phyloP scores from a whole-genome alignment of 2,888 invertebrate genomes.

The Hydroisotoma schaefferi region DNA sequence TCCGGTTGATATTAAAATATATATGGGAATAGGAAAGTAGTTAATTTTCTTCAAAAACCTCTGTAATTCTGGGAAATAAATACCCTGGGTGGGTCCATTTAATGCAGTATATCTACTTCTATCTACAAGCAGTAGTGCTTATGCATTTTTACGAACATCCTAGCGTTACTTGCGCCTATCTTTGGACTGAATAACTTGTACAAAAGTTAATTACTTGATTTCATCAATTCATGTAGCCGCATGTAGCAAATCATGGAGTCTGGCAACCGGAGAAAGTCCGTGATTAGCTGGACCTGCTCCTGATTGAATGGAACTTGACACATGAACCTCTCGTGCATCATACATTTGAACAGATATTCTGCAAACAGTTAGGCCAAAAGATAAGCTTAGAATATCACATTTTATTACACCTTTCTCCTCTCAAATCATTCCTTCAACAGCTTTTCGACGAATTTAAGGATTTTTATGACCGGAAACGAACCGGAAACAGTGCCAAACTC shows the following conservation, averaged over 20 bases:
- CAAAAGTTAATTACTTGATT: constrained; percentile 32
- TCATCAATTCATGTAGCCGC: constrained; percentile 46
- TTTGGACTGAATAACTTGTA: too few relatives aligned
- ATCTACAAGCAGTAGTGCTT: too few relatives aligned
- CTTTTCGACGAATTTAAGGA: neutral
- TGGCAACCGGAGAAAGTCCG: constrained; percentile 45
- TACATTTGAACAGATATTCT: constrained; percentile 47
- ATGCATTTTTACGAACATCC: too few relatives aligned
- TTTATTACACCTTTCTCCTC: neutral
- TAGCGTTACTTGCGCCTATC: too few relatives aligned
- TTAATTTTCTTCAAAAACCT: too few relatives aligned
- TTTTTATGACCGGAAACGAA: constrained; percentile 10
- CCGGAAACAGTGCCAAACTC: constrained; percentile 47
- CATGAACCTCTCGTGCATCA: constrained; percentile 47
- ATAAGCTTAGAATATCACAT: neutral
- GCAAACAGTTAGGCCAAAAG: constrained; percentile 1
- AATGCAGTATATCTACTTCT: too few relatives aligned
- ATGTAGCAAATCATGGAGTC: constrained; percentile 44
- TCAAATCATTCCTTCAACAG: too few relatives aligned
- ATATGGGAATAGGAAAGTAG: too few relatives aligned
- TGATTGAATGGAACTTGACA: constrained; percentile 42
- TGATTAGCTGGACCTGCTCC: constrained; percentile 43
- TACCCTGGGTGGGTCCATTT: too few relatives aligned
- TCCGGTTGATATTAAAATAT: too few relatives aligned
- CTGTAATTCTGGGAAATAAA: too few relatives aligned